Evolutionary conservation across 2,888 invertebrate genomes (phyloP).

Genomic region (Cheilosia vulpina): DNA sequence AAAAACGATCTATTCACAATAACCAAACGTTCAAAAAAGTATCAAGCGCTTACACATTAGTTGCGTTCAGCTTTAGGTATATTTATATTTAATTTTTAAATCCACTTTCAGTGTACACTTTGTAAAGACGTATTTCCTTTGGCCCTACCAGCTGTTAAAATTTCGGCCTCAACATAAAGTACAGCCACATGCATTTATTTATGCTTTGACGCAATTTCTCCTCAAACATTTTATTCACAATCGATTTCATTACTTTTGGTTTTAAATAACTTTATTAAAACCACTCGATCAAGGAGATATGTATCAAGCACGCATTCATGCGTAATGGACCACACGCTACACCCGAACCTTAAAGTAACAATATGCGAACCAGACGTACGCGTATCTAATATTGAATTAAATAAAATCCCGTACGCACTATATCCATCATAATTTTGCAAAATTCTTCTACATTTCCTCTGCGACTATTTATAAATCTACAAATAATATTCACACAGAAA

Average conservation of each 20-base stretch:
- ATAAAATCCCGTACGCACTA: constrained; percentile 30
- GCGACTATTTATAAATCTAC: constrained; percentile 17
- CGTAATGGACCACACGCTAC: constrained; percentile 47
- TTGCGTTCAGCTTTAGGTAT: no score
- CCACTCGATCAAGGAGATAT: constrained; percentile 30
- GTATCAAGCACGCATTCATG: constrained; percentile 34
- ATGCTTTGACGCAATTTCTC: neutral
- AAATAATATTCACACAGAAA: constrained; percentile 13
- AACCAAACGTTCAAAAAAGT: no score
- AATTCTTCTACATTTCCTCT: constrained; percentile 1
- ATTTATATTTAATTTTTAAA: no score
- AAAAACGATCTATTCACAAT: no score
- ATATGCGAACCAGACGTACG: neutral
- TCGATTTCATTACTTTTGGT: neutral
- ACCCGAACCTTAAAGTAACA: constrained; percentile 20
- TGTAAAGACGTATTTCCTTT: no score
- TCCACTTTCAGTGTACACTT: no score
- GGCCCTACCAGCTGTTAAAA: neutral
- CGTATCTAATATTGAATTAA: constrained; percentile 45
- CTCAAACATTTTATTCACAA: neutral
- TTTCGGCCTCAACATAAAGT: neutral
- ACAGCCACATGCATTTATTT: neutral
- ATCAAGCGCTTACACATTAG: no score
- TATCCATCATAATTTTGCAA: constrained; percentile 21
- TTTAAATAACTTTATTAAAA: constrained; percentile 32